These are phyloP conservation scores for Procavia capensis DNA, from an alignment of 2,113 vertebrate genomes.

Conservation along the genomic window DNA sequence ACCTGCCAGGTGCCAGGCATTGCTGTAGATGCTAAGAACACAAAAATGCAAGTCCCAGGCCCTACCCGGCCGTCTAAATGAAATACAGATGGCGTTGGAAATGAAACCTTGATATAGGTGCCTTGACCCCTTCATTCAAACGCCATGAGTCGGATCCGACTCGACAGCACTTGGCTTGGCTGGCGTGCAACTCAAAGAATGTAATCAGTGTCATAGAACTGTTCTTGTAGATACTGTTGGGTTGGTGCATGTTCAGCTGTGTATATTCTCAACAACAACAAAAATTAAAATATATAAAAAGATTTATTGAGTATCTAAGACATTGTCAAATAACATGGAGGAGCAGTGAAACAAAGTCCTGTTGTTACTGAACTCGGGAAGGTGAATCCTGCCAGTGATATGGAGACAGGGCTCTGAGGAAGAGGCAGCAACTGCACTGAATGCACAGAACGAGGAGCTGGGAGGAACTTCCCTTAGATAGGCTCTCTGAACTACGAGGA, in stretches of 20 bases:
- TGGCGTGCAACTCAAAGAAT: not conserved
- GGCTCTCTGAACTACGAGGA: no score
- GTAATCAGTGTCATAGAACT: not conserved
- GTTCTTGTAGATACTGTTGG: not conserved
- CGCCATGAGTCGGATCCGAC: no score
- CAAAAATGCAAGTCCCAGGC: not conserved
- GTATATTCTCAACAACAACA: not conserved
- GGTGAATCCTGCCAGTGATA: no score
- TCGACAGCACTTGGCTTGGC: no score
- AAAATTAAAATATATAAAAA: not conserved
- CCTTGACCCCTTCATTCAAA: not conserved
- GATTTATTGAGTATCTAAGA: not conserved
- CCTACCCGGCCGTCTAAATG: not conserved
- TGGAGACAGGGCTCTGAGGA: no score
- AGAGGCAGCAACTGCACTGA: no score
- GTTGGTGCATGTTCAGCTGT: not conserved
- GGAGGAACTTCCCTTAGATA: no score
- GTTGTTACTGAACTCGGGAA: no score
- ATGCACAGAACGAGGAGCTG: no score
- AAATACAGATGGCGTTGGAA: not conserved
- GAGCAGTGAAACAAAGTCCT: constrained; percentile 37
- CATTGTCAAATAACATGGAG: not conserved
- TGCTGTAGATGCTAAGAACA: not conserved
- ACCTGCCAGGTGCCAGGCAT: not conserved
- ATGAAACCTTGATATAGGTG: not conserved